Conservation (phyloP, 2,888 invertebrate species). For the Tiphia femorata region DNA sequence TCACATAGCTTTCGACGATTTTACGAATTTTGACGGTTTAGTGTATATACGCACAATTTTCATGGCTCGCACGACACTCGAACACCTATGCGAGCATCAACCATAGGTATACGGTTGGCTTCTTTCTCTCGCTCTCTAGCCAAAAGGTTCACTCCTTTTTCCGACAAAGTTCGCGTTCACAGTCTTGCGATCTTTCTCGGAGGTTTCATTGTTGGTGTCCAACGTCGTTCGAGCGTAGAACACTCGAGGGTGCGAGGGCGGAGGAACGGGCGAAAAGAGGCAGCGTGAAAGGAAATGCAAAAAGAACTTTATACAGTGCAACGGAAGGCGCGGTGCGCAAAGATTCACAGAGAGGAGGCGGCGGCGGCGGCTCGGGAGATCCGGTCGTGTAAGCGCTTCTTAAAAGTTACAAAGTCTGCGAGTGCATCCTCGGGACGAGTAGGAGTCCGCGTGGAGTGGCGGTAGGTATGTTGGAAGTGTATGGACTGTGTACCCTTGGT, state of each 20-base stretch:
- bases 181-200: neutral
- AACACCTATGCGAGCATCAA: too few species aligned
- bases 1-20: too few species aligned
- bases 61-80: too few species aligned
- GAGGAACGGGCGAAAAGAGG: neutral
- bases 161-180: neutral
- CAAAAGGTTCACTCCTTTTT: neutral
- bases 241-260: neutral
- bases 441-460: slow-evolving; percentile 29
- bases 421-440: slow-evolving; percentile 32
- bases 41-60: too few species aligned
- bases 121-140: neutral
- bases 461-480: slow-evolving; percentile 13
- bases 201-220: neutral
- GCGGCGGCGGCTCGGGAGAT: slow-evolving; percentile 32
- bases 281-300: neutral
- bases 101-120: too few species aligned
- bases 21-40: too few species aligned
- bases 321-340: slow-evolving; percentile 15
- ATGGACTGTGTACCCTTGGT: slow-evolving; percentile 18
- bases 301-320: slow-evolving; percentile 14
- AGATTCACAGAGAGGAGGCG: slow-evolving; percentile 33
- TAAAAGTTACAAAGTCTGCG: slow-evolving; percentile 48
- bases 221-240: neutral
- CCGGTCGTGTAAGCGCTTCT: slow-evolving; percentile 48